These are phyloP conservation scores for Raja brachyura DNA, from an alignment of 2,113 vertebrate species.

Conservation along the genomic window DNA sequence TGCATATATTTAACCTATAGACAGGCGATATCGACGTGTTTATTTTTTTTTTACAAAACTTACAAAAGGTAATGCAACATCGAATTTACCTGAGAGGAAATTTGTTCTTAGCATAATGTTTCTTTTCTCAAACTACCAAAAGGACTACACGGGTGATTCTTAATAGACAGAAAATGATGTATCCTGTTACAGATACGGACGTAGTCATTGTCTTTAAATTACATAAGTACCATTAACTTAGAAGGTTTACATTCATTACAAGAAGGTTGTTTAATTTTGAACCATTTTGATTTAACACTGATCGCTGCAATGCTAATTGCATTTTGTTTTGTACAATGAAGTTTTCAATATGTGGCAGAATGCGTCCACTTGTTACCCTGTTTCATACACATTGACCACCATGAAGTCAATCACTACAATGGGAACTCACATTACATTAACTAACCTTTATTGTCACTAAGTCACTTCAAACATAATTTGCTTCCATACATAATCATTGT, in stretches of 20 bases:
- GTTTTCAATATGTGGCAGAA: constrained; percentile 71
- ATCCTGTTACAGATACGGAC: constrained; percentile 42
- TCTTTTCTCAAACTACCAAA: constrained; percentile 35
- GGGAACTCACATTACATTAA: constrained; percentile 48
- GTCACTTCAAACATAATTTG: constrained; percentile 34
- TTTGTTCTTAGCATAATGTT: constrained; percentile 76
- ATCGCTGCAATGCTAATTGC: constrained; percentile 78
- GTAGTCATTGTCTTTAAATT: constrained; percentile 71
- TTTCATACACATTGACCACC: constrained; percentile 62
- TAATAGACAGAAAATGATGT: constrained; percentile 34
- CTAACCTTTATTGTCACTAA: neutral
- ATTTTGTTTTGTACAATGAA: constrained; percentile 62
- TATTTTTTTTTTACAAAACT: constrained; percentile 59
- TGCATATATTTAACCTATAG: constrained; percentile 56
- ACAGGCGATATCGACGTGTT: constrained; percentile 55
- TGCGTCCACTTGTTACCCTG: constrained; percentile 86
- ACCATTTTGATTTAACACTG: constrained; percentile 80
- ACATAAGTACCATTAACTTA: constrained; percentile 83
- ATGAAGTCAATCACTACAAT: constrained; percentile 57
- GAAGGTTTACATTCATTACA: constrained; percentile 77
- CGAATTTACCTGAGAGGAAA: constrained; percentile 72
- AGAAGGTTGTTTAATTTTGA: constrained; percentile 67
- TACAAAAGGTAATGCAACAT: constrained; percentile 56
- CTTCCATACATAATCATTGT: neutral
- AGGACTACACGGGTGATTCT: constrained; percentile 36